Percentiles rank a stretch among this genome's conserved stretches.
Conservation (phyloP, 2,888 invertebrate species). For the Apamea anceps region DNA sequence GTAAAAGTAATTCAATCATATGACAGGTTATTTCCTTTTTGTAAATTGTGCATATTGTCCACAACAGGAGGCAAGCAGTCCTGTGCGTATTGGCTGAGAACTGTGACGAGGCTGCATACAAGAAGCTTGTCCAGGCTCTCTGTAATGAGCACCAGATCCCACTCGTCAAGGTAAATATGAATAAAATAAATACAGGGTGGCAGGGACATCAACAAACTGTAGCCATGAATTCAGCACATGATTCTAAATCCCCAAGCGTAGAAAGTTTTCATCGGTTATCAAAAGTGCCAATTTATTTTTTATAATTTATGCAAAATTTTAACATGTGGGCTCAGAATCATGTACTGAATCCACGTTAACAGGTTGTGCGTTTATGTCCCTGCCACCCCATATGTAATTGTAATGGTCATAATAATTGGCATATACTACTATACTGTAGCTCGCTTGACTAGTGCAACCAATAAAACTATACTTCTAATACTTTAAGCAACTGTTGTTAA, state of each 20-base stretch:
- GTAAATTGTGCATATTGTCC: not conserved
- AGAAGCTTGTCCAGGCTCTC: conserved; percentile 98
- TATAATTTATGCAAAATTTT: not conserved
- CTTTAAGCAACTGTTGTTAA: not conserved
- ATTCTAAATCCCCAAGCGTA: no score
- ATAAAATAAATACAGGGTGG: not conserved
- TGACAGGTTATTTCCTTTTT: not conserved
- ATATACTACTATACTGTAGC: not conserved
- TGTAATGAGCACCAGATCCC: conserved; percentile 99
- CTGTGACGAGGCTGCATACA: conserved; percentile 99
- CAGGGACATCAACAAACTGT: not conserved
- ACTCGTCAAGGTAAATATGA: conserved; percentile 93
- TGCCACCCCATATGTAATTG: not conserved
- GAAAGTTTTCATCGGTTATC: no score
- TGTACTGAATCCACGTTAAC: not conserved
- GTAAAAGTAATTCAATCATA: not conserved
- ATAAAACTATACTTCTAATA: not conserved
- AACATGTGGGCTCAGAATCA: not conserved
- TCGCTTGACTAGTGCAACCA: not conserved
- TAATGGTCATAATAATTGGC: not conserved
- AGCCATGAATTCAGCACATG: not conserved
- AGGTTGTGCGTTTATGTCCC: not conserved
- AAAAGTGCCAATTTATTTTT: no score
- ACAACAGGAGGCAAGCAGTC: conserved; percentile 96
- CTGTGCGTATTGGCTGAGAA: conserved; percentile 99